These are phyloP conservation scores for Zaprionus kolodkinae DNA, from an alignment of 1,140 invertebrate species.

Conservation along the genomic window DNA sequence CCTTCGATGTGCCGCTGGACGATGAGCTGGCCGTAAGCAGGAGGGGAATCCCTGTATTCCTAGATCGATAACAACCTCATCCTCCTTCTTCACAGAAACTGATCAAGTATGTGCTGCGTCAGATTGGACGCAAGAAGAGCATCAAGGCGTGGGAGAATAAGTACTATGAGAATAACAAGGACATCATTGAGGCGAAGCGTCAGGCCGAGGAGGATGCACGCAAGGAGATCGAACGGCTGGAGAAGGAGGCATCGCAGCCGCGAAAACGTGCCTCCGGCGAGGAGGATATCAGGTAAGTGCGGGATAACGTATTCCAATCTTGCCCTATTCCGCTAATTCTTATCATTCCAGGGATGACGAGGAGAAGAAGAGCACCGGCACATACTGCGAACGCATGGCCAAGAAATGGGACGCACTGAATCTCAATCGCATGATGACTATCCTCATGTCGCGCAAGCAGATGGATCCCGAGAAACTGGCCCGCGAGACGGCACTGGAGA, in stretches of 20 bases:
- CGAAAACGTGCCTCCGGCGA: constrained; percentile 42
- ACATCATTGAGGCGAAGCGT: constrained; percentile 78
- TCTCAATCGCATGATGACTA: constrained; percentile 73
- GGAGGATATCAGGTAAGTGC: constrained; percentile 33
- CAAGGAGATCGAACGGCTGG: constrained; percentile 74
- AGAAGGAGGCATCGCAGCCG: constrained; percentile 53
- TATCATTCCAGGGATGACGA: not conserved
- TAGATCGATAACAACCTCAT: not conserved
- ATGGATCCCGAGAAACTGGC: constrained; percentile 79
- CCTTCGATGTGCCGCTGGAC: constrained; percentile 76
- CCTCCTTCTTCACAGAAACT: constrained; percentile 32
- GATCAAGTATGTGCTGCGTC: constrained; percentile 58
- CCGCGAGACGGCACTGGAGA: constrained; percentile 75
- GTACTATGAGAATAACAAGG: constrained; percentile 78
- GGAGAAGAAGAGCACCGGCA: not conserved
- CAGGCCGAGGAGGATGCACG: constrained; percentile 64
- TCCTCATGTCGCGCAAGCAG: constrained; percentile 78
- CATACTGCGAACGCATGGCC: constrained; percentile 71
- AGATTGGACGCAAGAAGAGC: constrained; percentile 68
- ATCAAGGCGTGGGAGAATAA: constrained; percentile 76
- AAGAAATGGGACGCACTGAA: constrained; percentile 77
- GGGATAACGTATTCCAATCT: not conserved
- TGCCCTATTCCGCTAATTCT: not conserved
- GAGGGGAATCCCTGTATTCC: not conserved
- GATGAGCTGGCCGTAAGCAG: constrained; percentile 61